A percentile compares a stretch with the other conserved stretches of the same genome.
Conservation (phyloP, 2,888 invertebrate genomes). For the Leptopilina myrica region DNA sequence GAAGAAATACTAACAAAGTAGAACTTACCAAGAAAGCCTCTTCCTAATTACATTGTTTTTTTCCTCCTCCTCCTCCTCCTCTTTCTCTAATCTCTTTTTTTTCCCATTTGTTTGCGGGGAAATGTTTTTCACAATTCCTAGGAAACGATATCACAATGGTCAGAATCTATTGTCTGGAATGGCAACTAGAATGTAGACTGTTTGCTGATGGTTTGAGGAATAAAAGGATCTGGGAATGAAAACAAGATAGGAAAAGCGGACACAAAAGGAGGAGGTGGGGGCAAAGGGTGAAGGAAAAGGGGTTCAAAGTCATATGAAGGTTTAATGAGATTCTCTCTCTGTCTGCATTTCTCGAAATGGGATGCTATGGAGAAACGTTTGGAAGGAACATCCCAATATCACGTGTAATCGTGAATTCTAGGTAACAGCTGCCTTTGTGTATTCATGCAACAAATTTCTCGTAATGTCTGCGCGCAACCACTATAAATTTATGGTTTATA, state of each 20-base stretch:
- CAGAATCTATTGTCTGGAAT: slow-evolving; percentile 7
- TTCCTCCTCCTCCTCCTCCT: not conserved
- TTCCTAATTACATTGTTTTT: no score
- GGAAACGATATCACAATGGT: slow-evolving; percentile 12
- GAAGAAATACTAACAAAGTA: no score
- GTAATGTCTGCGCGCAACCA: slow-evolving; percentile 58
- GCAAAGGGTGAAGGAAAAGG: not conserved
- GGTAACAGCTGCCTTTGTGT: slow-evolving; percentile 67
- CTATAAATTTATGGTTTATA: slow-evolving; percentile 8
- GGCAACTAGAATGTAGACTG: slow-evolving; percentile 25
- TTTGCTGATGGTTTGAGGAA: slow-evolving; percentile 11
- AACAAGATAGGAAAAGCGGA: slow-evolving; percentile 22
- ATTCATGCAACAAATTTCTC: slow-evolving; percentile 64
- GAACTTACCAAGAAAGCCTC: no score
- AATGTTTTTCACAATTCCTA: not conserved
- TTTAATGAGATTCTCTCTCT: slow-evolving; percentile 38
- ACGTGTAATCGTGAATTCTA: slow-evolving; percentile 55
- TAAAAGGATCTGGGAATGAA: slow-evolving; percentile 29
- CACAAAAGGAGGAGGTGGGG: not conserved
- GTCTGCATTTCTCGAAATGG: slow-evolving; percentile 26
- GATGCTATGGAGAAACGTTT: slow-evolving; percentile 24
- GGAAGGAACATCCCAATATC: slow-evolving; percentile 55
- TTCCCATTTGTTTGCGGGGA: not conserved
- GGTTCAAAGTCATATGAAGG: slow-evolving; percentile 33
- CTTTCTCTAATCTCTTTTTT: not conserved